A percentile compares a stretch with the other conserved stretches of the same genome.
Evolutionary conservation across 2,797 vertebrate genomes (phyloP).

Genomic region (Rhabdomys pumilio): DNA sequence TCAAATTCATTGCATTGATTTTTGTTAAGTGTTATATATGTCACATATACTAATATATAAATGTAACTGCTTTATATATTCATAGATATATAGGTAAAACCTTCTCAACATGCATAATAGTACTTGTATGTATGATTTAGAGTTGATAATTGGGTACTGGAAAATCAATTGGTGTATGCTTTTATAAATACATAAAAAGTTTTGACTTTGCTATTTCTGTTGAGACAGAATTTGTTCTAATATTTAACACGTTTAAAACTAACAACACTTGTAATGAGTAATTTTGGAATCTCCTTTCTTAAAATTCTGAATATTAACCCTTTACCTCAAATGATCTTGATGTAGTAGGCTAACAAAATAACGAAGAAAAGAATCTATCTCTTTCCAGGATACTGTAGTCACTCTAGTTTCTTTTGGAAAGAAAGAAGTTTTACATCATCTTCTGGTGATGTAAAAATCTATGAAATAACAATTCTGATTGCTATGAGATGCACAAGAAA

Average conservation of each 20-base stretch:
- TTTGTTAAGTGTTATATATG: not conserved
- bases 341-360: not conserved
- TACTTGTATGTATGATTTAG: not conserved
- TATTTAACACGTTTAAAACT: not conserved
- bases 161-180: not conserved
- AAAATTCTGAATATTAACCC: conserved; percentile 6
- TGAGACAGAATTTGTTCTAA: not conserved
- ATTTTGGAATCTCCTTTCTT: not conserved
- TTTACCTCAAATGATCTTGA: not conserved
- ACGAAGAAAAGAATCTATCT: not conserved
- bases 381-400: not conserved
- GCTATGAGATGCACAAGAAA: not conserved
- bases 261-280: not conserved
- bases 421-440: no score
- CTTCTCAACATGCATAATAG: not conserved
- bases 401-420: not conserved
- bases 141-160: no score
- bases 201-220: not conserved
- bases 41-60: not conserved
- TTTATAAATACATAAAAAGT: not conserved
- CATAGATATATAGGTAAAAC: not conserved
- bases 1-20: not conserved
- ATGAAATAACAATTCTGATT: not conserved
- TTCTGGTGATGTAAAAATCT: not conserved
- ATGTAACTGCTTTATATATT: not conserved